These are phyloP conservation scores for Conchocele bisecta DNA, from an alignment of 2,888 invertebrate genomes.

Conservation along the genomic window DNA sequence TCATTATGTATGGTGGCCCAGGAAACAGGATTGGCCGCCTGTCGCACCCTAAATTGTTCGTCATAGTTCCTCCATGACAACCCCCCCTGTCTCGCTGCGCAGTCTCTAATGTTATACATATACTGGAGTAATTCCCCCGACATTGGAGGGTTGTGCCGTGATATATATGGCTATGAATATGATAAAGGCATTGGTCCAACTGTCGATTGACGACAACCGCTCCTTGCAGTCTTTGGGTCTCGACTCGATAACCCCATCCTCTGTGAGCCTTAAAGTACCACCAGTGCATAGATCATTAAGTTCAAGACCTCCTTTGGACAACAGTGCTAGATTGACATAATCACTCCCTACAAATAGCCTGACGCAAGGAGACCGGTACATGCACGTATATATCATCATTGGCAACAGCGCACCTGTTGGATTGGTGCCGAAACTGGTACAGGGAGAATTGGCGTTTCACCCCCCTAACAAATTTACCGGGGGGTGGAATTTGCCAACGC, in stretches of 20 bases:
- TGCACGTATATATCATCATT: slow-evolving; percentile 19
- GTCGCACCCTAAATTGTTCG: too few species aligned
- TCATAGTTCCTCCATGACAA: too few species aligned
- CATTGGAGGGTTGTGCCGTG: slow-evolving; percentile 7
- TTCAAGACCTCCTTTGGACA: slow-evolving; percentile 21
- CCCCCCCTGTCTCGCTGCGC: too few species aligned
- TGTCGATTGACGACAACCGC: slow-evolving; percentile 6
- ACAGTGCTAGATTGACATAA: slow-evolving; percentile 31
- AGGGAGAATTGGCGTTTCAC: too few species aligned
- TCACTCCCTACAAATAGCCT: slow-evolving; percentile 6
- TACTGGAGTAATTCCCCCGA: slow-evolving; percentile 13
- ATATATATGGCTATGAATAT: too few species aligned
- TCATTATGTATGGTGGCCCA: too few species aligned
- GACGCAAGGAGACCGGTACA: slow-evolving; percentile 9
- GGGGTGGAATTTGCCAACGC: too few species aligned
- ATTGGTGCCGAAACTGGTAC: too few species aligned
- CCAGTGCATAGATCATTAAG: slow-evolving; percentile 9
- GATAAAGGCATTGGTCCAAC: too few species aligned
- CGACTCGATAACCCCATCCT: slow-evolving; percentile 4
- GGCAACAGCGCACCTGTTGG: neutral
- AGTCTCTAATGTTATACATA: too few species aligned
- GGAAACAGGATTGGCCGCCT: too few species aligned
- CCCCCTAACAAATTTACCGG: too few species aligned
- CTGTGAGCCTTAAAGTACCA: neutral
- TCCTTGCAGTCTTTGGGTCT: slow-evolving; percentile 18